Evolutionary conservation across 1,140 invertebrate species (phyloP), one percentile per base, ranked within the genome.

Genomic region (Heterodera carotae): DNA sequence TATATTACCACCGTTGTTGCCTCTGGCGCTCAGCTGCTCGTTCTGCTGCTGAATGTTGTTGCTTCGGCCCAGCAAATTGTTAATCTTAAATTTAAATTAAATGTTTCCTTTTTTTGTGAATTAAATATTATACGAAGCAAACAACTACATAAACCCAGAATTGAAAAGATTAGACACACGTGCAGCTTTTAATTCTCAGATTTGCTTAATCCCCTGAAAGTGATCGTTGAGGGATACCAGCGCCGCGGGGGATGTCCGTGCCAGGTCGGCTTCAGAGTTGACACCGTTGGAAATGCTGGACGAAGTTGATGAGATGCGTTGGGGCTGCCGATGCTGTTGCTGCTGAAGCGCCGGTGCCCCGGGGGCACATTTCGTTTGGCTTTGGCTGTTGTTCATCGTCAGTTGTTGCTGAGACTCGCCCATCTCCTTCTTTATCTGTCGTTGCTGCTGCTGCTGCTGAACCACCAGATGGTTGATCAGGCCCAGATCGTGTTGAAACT

Each of bases 391-490:
- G 48, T 56, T 56, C 48, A 56, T 15, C 48, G 4, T 15, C 48
- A 5, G 22, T 18, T 56, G 48, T 1, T 56, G 48, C 48, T 56
- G 48, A 0, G 15, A 12, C 48, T 56, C 48, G 48, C 1, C 18
- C 18, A 56, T 56, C 48, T 56, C 48, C 48, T 56, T 56, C 22
- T 56, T 56, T 12, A 56, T 56, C 48, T 22, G 12, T 56, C 39
- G 39, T 43, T 43, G 39, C 3, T 56, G 48, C 48, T 56, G 48
- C 48, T 56, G 48, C 48, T 56, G 48, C 22, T 56, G 48, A 22
- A 56, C 48, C 22, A 56, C 48, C 48, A 56, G 22, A 56, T 56
- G 48, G 48, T 56, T 56, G 48, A 56, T 56, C 48, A 56, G 48
- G 48, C 48, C 48, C 12, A 56, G 48, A 22, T 56, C 48, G 48